phyloP scores from a whole-genome alignment of 1,140 invertebrate genomes.

The Linepithema humile region DNA sequence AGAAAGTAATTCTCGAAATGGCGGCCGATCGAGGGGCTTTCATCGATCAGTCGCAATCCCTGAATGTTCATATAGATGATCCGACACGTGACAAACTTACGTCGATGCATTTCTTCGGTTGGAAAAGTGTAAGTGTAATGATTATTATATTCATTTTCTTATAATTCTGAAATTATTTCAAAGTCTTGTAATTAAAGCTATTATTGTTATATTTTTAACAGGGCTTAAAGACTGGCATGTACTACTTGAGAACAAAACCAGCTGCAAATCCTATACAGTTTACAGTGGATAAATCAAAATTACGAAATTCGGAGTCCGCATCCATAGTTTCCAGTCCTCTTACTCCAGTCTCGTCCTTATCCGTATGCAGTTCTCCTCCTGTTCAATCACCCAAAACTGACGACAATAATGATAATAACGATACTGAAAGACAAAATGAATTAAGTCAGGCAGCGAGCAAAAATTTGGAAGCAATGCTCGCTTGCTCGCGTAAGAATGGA shows the following conservation, averaged over 20 bases:
- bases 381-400: slow-evolving; percentile 60
- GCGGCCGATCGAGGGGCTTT: slow-evolving; percentile 98
- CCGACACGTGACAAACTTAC: slow-evolving; percentile 97
- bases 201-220: too few relatives aligned
- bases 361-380: slow-evolving; percentile 30
- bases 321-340: slow-evolving; percentile 9
- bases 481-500: slow-evolving; percentile 95
- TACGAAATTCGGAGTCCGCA: slow-evolving; percentile 78
- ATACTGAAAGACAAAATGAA: slow-evolving; percentile 7
- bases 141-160: not conserved
- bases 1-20: slow-evolving; percentile 98
- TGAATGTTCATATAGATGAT: slow-evolving; percentile 98
- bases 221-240: slow-evolving; percentile 99
- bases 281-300: slow-evolving; percentile 96
- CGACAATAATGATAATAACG: slow-evolving; percentile 71
- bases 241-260: slow-evolving; percentile 98
- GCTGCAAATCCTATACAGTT: slow-evolving; percentile 98
- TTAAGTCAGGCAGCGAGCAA: slow-evolving; percentile 20
- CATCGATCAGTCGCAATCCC: slow-evolving; percentile 99
- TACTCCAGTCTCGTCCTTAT: too few relatives aligned
- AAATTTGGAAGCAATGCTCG: slow-evolving; percentile 87
- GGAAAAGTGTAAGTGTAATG: slow-evolving; percentile 91
- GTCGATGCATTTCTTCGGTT: slow-evolving; percentile 99
- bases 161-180: not conserved
- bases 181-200: too few relatives aligned